These are phyloP conservation scores for Ispidina lecontei DNA, from an alignment of 2,797 vertebrate species.

Conservation along the genomic window DNA sequence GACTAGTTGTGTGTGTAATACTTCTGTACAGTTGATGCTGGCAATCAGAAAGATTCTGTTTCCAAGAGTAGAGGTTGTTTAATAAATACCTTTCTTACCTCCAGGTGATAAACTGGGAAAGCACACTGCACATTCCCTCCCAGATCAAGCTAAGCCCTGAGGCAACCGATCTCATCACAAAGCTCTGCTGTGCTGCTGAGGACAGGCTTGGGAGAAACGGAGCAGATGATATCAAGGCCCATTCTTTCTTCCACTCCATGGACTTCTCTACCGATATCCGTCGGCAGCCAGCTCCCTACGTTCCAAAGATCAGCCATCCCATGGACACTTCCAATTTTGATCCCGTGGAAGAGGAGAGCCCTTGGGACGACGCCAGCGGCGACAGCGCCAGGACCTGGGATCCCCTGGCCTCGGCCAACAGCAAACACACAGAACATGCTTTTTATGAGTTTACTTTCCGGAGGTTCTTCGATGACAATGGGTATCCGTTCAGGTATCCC, in stretches of 20 bases:
- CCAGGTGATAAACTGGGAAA: constrained; percentile 99
- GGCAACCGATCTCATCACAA: constrained; percentile 92
- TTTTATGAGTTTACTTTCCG: constrained; percentile 99
- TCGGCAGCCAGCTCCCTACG: constrained; percentile 92
- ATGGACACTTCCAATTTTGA: constrained; percentile 99
- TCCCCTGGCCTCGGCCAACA: constrained; percentile 83
- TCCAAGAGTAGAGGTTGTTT: neutral
- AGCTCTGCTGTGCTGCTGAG: constrained; percentile 93
- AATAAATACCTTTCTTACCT: constrained; percentile 20
- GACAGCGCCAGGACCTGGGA: constrained; percentile 92
- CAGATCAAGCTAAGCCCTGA: constrained; percentile 94
- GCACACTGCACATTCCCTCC: constrained; percentile 92
- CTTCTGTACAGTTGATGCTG: neutral
- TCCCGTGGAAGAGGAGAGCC: constrained; percentile 94
- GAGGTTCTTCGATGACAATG: constrained; percentile 97
- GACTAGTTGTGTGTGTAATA: accelerated
- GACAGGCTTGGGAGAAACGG: constrained; percentile 91
- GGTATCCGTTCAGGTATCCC: constrained; percentile 95
- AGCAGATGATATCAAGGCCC: constrained; percentile 93
- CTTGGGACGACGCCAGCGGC: constrained; percentile 88
- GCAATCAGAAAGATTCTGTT: neutral
- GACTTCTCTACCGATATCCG: constrained; percentile 95
- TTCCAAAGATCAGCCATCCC: constrained; percentile 95
- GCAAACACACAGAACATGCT: constrained; percentile 95
- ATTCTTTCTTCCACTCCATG: constrained; percentile 90